Evolutionary conservation across 2,113 vertebrate species (phyloP), one percentile per base, ranked within the genome.

Genomic region (Corvus cornix): DNA sequence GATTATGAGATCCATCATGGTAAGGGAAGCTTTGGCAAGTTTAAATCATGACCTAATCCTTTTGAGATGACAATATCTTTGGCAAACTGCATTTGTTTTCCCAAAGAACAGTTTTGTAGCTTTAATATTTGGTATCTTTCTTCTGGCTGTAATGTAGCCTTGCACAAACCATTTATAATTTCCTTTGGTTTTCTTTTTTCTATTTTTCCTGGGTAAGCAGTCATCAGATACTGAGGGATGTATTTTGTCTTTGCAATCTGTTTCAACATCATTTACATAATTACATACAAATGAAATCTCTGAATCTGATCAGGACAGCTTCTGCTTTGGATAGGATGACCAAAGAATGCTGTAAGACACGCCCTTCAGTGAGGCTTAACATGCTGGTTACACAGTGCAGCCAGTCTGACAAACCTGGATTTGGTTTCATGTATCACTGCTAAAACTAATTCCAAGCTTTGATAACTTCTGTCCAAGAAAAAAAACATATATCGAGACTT

Each of bases 1-100:
- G 98, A 99, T 97, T 99, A 99, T 94, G 99, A 99, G 98, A 99
- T 99, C 92, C 98, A 99, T 96, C 99, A 99, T 35, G 99, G 99
- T 99, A 95, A 98, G 98, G 92, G 52, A 91, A 88, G 79, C 41
- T 66, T 77, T 74, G 63, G 52, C 81, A 89, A 31, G 24, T 79
- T 75, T 67, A 77, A 88, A 35, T 51, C 49, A 51, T 69, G 87
- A 74, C 28, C 2, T 90, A 60, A 90, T 68, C 24, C 7, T 64
- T 89, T 74, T 23, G 60, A 81, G 39, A 62, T 88, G 37, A 95
- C 8, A 19, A 17, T 39, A 1, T 41, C 30, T 90, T 91, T 91
- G 76, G 51, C 48, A 94, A 63, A 77, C 35, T 18, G 21, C 41
- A 63, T 44, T 84, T 84, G 7, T 64, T 85, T 88, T 49, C 35